A percentile compares a stretch with the other conserved stretches of the same genome.
phyloP scores from a whole-genome alignment of 2,113 vertebrate species.

The Ceyx margarethae region DNA sequence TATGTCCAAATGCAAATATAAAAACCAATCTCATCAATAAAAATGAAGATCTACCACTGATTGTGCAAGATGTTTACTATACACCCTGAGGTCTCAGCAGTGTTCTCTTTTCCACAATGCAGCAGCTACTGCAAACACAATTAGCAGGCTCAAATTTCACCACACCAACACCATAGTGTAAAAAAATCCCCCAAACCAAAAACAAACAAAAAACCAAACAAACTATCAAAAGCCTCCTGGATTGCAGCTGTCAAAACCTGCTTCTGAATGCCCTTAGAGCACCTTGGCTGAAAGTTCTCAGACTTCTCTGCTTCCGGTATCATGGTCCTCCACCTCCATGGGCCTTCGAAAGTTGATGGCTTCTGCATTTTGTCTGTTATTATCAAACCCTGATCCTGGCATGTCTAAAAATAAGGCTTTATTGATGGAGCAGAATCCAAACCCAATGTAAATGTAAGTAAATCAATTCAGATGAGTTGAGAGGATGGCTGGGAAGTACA shows the following conservation, averaged over 20 bases:
- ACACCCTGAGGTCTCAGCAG: neutral
- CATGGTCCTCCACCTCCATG: accelerated
- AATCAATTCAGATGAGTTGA: neutral
- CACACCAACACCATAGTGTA: neutral
- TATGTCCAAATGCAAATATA: neutral
- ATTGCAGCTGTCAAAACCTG: neutral
- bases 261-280: neutral
- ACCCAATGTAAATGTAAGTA: neutral
- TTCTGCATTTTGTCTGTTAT: neutral
- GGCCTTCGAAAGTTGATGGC: neutral
- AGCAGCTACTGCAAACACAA: neutral
- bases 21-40: neutral
- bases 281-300: neutral
- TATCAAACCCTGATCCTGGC: neutral
- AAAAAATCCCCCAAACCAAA: neutral
- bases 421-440: neutral
- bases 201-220: neutral
- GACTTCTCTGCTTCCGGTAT: neutral
- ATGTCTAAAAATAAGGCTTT: neutral
- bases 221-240: neutral
- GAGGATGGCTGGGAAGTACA: neutral
- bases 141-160: neutral
- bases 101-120: neutral
- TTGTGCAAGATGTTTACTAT: neutral
- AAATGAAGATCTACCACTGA: neutral